Conservation (phyloP, 2,888 invertebrate species). For the Pyrochroa serraticornis region DNA sequence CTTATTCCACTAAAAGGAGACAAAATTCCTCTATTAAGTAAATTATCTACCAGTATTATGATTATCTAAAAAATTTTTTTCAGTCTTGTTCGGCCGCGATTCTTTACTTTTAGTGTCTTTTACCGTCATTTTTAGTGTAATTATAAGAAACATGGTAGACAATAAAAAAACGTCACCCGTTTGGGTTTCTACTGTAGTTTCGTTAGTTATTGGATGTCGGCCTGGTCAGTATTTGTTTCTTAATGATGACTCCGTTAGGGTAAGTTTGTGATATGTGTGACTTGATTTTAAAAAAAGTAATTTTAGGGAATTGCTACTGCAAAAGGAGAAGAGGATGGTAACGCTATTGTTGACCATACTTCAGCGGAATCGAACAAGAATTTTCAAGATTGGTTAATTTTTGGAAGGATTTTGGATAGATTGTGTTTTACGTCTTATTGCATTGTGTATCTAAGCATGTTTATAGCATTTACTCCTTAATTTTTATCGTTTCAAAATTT, state of each 20-base stretch:
- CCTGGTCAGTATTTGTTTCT: constrained; percentile 45
- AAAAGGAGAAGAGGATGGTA: constrained; percentile 51
- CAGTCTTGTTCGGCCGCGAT: constrained; percentile 50
- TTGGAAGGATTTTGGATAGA: constrained; percentile 52
- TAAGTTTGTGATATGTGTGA: constrained; percentile 23
- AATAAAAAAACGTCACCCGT: constrained; percentile 43
- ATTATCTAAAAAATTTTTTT: constrained; percentile 32
- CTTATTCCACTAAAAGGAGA: constrained; percentile 66
- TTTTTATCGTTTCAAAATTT: no score
- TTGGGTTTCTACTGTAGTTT: constrained; percentile 46
- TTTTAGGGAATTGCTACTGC: constrained; percentile 46
- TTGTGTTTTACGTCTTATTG: constrained; percentile 45
- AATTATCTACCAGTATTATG: constrained; percentile 33
- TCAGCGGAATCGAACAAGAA: constrained; percentile 33
- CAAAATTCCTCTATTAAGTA: constrained; percentile 65
- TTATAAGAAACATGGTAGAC: constrained; percentile 45
- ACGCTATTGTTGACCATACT: constrained; percentile 37
- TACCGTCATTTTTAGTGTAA: constrained; percentile 47
- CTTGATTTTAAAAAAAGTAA: background rate
- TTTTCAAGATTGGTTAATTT: constrained; percentile 49
- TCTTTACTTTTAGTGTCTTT: constrained; percentile 47
- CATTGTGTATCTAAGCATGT: constrained; percentile 47
- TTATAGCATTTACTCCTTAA: constrained; percentile 43
- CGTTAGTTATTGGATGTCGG: constrained; percentile 39
- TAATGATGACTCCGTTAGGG: constrained; percentile 41